A percentile compares a stretch with the other conserved stretches of the same genome.
Conservation (phyloP, 2,113 vertebrate genomes). For the Todiramphus chloris region DNA sequence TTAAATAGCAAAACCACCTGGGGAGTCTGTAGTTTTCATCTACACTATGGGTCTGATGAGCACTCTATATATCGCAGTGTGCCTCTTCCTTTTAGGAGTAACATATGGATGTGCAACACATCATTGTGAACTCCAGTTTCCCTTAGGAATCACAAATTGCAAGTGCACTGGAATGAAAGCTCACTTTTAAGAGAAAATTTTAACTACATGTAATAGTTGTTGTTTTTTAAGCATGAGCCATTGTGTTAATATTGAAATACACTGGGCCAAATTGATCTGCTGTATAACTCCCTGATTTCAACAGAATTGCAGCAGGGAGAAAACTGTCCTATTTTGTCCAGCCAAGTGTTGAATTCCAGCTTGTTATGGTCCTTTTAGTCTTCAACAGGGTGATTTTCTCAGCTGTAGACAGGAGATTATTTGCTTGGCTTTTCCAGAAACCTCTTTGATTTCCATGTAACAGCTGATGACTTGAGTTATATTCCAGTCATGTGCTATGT, state of each 20-base stretch:
- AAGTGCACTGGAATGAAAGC: neutral
- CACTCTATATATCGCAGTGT: neutral
- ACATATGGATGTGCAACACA: neutral
- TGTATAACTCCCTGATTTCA: neutral
- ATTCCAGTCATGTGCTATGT: neutral
- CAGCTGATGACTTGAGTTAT: neutral
- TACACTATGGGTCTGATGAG: neutral
- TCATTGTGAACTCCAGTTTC: neutral
- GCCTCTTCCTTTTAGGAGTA: neutral
- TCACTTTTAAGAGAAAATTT: neutral
- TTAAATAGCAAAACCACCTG: neutral
- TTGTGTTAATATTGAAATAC: neutral
- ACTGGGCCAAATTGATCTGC: neutral
- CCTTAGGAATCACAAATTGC: neutral
- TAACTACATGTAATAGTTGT: neutral
- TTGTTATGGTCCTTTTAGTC: neutral
- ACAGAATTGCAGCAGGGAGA: neutral
- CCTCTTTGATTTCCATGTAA: neutral
- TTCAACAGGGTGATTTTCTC: slow-evolving; percentile 7
- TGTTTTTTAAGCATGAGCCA: neutral
- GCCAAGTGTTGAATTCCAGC: neutral
- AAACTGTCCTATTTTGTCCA: neutral
- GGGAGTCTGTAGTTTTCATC: neutral
- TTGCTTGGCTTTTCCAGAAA: slow-evolving; percentile 7
- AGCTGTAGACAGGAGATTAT: neutral